Evolutionary conservation across 1,140 invertebrate species (phyloP).

Genomic region (Ceratitis capitata): DNA sequence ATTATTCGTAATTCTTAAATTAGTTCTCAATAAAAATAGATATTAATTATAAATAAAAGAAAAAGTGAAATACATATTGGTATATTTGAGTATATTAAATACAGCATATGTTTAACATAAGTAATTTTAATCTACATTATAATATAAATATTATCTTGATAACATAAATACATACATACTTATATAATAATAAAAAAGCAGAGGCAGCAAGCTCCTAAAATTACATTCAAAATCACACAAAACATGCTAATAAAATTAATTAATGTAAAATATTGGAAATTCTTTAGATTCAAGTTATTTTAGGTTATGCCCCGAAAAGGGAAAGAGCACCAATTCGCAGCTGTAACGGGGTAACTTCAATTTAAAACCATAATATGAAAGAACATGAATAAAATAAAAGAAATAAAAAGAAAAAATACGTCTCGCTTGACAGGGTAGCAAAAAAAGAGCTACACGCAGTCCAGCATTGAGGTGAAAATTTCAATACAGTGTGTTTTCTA

Average conservation of each 20-base stretch:
- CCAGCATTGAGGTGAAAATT: too few relatives aligned
- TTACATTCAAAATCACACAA: constrained; percentile 2
- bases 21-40: constrained; percentile 17
- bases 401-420: too few relatives aligned
- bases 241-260: constrained; percentile 19
- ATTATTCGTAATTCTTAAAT: constrained; percentile 19
- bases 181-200: too few relatives aligned
- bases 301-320: too few relatives aligned
- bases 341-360: too few relatives aligned
- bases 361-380: too few relatives aligned
- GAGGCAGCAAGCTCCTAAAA: background rate
- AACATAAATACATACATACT: background rate
- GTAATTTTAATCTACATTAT: constrained; percentile 23
- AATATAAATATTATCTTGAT: constrained; percentile 3
- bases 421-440: too few relatives aligned
- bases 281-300: background rate
- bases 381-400: too few relatives aligned
- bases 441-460: too few relatives aligned
- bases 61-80: background rate
- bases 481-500: too few relatives aligned
- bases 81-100: background rate
- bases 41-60: background rate
- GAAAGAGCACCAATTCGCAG: too few relatives aligned
- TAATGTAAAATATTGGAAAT: background rate
- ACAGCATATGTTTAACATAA: constrained; percentile 30